Evolutionary conservation across 2,888 invertebrate species (phyloP), one percentile per base, ranked within the genome.

Genomic region (Orthosia gothica): DNA sequence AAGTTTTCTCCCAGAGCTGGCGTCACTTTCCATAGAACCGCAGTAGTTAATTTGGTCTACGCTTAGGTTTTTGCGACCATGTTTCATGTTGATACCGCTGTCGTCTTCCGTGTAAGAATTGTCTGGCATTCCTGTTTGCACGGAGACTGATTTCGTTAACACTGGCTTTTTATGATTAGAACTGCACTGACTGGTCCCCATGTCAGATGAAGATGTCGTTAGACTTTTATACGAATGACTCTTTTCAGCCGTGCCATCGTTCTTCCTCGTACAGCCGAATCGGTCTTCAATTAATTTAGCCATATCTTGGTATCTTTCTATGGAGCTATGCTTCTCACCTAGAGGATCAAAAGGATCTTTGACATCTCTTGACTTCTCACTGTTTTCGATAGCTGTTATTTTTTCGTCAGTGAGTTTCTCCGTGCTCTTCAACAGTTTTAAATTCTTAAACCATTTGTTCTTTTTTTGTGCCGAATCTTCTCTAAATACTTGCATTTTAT

Each of bases 241-340:
- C 69, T 96, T 97, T 81, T 96, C 97, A 12, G 96, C 93, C 2
- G 95, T 96, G 1, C 95, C 94, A 74, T 97, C 96, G 74, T 93
- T 95, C 79, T 96, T 96, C 69, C 95, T 92, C 12, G 93, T 82
- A 62, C 92, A 96, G 3, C 98, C 97, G 81, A 98, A 98, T 86
- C 97, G 97, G 85, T 98, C 98, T 90, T 98, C 97, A 80, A 98
- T 97, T 74, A 98, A 93, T 89, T 98, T 98, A 7, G 98, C 97
- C 98, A 98, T 98, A 84, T 98, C 98, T 90, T 97, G 97, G 82
- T 98, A 98, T 63, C 98, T 95, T 88, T 98, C 98, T 91, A 98
- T 97, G 77, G 97, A 98, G 92, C 97, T 97, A 83, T 97, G 97
- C 89, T 97, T 98, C 76, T 97, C 97, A 69, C 97, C 97, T 73